Base-by-base conservation (phyloP, 2,797 vertebrate genomes). In the Odontamblyopus rebecca region DNA sequence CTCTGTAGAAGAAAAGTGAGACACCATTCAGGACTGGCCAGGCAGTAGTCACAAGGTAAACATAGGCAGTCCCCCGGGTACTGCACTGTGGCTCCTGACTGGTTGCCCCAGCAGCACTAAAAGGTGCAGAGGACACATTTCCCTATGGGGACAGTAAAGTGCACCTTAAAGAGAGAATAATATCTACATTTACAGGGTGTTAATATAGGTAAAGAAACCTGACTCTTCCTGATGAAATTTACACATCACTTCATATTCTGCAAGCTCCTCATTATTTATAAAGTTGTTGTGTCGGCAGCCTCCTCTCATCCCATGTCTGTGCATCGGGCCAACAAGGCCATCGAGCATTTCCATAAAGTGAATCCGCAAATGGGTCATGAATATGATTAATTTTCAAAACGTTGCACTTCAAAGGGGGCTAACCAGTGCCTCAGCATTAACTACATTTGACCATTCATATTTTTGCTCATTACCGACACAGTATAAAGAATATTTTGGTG, bases 341-440 rank as follows among this genome's bases (percentile, higher is more conserved):
- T 86, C 78, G 76, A 70, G 77, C 83, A 89, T 93, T 92, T 89
- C 81, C 90, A 92, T 92, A 80, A 91, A 87, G 77, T 82, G 76
- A 87, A 86, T 86, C 73, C 87, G 86, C 85, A 92, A 92, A 91
- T 91, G 89, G 91, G 90, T 89, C 89, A 90, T 81, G 86, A 85
- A 90, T 87, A 85, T 83, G 80, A 92, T 92, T 90, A 90, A 88
- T 86, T 92, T 91, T 90, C 85, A 82, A 85, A 87, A 88, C 69
- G 82, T 70, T 69, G 59, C 69, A 91, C 91, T 86, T 93, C 89
- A 92, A 92, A 93, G 90, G 84, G 81, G 69, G 75, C 74, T 78
- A 82, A 78, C 84, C 78, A 78, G 69, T 77, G 85, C 86, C 74
- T 89, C 83, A 70, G 89, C 88, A 74, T 81, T 87, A 87, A 85